Percentiles rank a stretch among this genome's conserved stretches.
phyloP scores from a whole-genome alignment of 2,888 invertebrate species.

The Rotaria macrura region DNA sequence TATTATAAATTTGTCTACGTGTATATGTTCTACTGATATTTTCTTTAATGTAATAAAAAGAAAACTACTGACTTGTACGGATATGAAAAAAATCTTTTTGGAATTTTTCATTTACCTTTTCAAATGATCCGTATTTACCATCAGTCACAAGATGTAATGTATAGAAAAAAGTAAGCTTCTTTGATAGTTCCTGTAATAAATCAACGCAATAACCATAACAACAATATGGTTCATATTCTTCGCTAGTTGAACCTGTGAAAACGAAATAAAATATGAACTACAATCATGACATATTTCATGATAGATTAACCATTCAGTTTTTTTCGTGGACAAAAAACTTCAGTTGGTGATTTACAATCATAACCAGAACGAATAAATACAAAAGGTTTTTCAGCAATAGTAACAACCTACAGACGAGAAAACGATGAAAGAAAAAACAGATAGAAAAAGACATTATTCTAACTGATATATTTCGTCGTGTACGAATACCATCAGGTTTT shows the following conservation, averaged over 20 bases:
- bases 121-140: constrained; percentile 79
- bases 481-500: constrained; percentile 29
- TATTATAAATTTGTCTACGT: no score
- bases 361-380: constrained; percentile 69
- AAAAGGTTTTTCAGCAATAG: constrained; percentile 88
- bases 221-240: constrained; percentile 54
- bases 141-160: constrained; percentile 76
- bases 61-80: no score
- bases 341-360: constrained; percentile 56
- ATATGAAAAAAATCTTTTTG: no score
- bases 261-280: background rate
- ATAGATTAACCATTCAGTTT: constrained; percentile 16
- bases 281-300: no score
- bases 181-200: constrained; percentile 71
- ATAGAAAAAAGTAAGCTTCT: constrained; percentile 82
- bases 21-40: no score
- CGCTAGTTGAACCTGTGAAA: background rate
- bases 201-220: constrained; percentile 95
- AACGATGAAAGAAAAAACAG: background rate
- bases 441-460: background rate
- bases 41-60: no score
- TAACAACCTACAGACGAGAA: constrained; percentile 49
- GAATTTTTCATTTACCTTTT: background rate
- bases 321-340: constrained; percentile 70
- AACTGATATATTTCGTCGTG: background rate